These are phyloP conservation scores for Anabas testudineus DNA, from an alignment of 2,797 vertebrate species.

Conservation along the genomic window DNA sequence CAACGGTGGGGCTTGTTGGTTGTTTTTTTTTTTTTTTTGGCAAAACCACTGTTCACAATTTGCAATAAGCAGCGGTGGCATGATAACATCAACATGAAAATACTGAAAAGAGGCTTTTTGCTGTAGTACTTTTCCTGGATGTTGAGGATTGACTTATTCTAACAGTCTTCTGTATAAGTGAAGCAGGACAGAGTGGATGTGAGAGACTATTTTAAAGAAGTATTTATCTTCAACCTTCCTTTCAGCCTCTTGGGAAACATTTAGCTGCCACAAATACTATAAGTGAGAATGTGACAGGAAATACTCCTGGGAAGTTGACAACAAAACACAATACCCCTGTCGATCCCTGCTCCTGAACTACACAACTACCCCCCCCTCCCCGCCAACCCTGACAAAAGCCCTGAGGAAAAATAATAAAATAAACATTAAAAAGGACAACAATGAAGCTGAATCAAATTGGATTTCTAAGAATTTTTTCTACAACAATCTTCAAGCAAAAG, in stretches of 20 bases:
- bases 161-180: slow-evolving; percentile 82
- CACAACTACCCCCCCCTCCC: slow-evolving; percentile 34
- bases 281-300: slow-evolving; percentile 65
- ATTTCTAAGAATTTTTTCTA: slow-evolving; percentile 61
- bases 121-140: slow-evolving; percentile 62
- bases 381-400: slow-evolving; percentile 64
- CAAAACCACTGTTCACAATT: slow-evolving; percentile 61
- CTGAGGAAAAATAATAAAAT: slow-evolving; percentile 75
- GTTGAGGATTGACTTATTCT: slow-evolving; percentile 58
- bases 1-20: slow-evolving; percentile 39
- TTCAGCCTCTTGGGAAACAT: slow-evolving; percentile 50
- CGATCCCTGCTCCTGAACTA: slow-evolving; percentile 41
- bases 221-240: slow-evolving; percentile 14
- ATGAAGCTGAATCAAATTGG: slow-evolving; percentile 46
- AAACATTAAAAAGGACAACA: slow-evolving; percentile 53
- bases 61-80: slow-evolving; percentile 61
- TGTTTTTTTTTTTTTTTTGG: slow-evolving; percentile 31
- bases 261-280: slow-evolving; percentile 72
- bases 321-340: slow-evolving; percentile 33
- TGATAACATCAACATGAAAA: slow-evolving; percentile 49
- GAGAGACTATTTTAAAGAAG: slow-evolving; percentile 45
- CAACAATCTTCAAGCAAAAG: slow-evolving; percentile 65
- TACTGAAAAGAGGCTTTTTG: slow-evolving; percentile 60
- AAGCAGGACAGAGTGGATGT: slow-evolving; percentile 62
- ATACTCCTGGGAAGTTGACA: slow-evolving; percentile 55